Conservation (phyloP, 2,888 invertebrate species). For the Netelia fuscicornis region DNA sequence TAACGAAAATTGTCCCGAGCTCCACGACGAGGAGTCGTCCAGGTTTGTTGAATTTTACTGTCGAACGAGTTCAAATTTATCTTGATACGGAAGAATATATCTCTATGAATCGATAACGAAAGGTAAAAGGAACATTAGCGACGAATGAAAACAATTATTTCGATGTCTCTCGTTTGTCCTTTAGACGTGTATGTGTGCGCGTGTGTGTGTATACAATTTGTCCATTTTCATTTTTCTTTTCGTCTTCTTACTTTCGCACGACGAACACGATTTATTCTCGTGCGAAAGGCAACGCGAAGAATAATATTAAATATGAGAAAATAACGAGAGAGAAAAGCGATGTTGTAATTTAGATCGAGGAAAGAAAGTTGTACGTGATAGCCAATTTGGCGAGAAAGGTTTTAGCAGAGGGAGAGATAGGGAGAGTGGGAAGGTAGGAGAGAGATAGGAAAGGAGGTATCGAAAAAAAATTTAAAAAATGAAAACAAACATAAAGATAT, state of each 20-base stretch:
- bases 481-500: conserved; percentile 20
- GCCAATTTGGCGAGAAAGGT: conserved; percentile 40
- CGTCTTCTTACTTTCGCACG: conserved; percentile 50
- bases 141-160: conserved; percentile 47
- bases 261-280: conserved; percentile 41
- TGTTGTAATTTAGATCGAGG: conserved; percentile 46
- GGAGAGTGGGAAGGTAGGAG: conserved; percentile 49
- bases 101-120: not conserved
- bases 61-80: conserved; percentile 41
- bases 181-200: conserved; percentile 39
- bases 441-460: conserved; percentile 39
- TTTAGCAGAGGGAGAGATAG: conserved; percentile 20
- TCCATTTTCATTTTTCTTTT: not conserved
- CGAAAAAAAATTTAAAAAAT: not conserved
- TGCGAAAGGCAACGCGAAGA: not conserved
- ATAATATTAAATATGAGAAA: conserved; percentile 19
- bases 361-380: conserved; percentile 40
- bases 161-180: conserved; percentile 47
- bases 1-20: conserved; percentile 6
- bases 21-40: not conserved
- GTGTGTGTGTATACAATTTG: conserved; percentile 6
- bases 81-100: conserved; percentile 27
- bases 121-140: conserved; percentile 20
- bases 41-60: conserved; percentile 38
- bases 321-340: conserved; percentile 3